Evolutionary conservation across 2,888 invertebrate species (phyloP).

Genomic region (Campaea margaritaria): DNA sequence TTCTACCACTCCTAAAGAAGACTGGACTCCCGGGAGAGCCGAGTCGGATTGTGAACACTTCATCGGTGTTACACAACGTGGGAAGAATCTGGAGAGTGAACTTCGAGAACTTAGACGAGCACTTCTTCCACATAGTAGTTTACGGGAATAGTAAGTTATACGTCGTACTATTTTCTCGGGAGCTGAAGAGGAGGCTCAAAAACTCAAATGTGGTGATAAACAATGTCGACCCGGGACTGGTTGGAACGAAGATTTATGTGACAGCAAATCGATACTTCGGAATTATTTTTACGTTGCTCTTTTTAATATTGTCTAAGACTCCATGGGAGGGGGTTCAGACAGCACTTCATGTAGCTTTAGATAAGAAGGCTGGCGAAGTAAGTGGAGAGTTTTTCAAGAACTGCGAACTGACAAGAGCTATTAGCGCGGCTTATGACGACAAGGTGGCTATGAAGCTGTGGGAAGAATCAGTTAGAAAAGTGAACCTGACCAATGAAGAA

Average conservation of each 20-base stretch:
- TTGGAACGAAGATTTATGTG: slow-evolving; percentile 89
- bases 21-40: slow-evolving; percentile 77
- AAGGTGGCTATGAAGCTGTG: slow-evolving; percentile 89
- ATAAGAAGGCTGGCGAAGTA: slow-evolving; percentile 86
- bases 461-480: slow-evolving; percentile 89
- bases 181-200: slow-evolving; percentile 87
- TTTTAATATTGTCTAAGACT: slow-evolving; percentile 86
- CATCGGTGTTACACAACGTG: slow-evolving; percentile 88
- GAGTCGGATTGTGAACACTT: slow-evolving; percentile 90
- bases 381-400: slow-evolving; percentile 90
- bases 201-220: slow-evolving; percentile 89
- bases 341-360: slow-evolving; percentile 87
- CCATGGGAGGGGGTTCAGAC: slow-evolving; percentile 91
- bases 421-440: slow-evolving; percentile 84
- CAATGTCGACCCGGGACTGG: slow-evolving; percentile 93
- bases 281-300: slow-evolving; percentile 78
- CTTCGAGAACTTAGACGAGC: slow-evolving; percentile 85
- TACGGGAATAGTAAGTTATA: slow-evolving; percentile 88
- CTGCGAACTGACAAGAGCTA: slow-evolving; percentile 85
- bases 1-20: slow-evolving; percentile 90
- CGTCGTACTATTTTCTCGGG: slow-evolving; percentile 88
- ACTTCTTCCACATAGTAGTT: slow-evolving; percentile 10
- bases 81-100: slow-evolving; percentile 86
- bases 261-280: slow-evolving; percentile 68
- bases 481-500: slow-evolving; percentile 86